phyloP scores from a whole-genome alignment of 2,888 invertebrate genomes.

The Chydorus sphaericus region DNA sequence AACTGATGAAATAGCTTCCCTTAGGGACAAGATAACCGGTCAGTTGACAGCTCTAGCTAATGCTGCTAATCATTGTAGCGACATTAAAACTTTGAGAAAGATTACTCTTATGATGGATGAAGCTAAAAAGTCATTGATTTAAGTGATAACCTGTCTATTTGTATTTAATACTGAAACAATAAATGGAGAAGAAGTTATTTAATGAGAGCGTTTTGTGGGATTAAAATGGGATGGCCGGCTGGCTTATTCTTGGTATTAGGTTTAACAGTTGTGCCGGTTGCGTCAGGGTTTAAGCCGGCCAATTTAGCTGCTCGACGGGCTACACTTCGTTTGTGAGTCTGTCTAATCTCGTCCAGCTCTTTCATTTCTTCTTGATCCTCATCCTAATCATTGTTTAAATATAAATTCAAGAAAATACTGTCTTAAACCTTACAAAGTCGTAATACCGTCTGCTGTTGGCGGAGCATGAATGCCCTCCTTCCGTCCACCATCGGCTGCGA shows the following conservation, averaged over 20 bases:
- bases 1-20: background rate
- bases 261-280: too few species aligned
- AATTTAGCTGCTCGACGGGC: background rate
- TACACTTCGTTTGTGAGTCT: conserved; percentile 41
- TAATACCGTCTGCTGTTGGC: conserved; percentile 70
- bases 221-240: background rate
- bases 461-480: conserved; percentile 65
- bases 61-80: background rate
- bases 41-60: background rate
- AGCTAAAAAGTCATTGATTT: background rate
- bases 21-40: background rate
- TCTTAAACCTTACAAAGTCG: conserved; percentile 2
- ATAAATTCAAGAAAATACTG: background rate
- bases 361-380: conserved; percentile 90
- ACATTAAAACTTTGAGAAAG: background rate
- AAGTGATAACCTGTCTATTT: background rate
- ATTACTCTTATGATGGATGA: background rate
- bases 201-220: background rate
- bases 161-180: background rate
- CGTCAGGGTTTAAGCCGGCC: background rate
- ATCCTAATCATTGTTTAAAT: conserved; percentile 40
- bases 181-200: background rate
- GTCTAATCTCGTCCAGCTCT: conserved; percentile 78
- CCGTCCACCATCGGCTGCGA: conserved; percentile 89
- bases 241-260: background rate